Evolutionary conservation across 2,113 vertebrate species (phyloP).

Genomic region (Xenopus borealis): DNA sequence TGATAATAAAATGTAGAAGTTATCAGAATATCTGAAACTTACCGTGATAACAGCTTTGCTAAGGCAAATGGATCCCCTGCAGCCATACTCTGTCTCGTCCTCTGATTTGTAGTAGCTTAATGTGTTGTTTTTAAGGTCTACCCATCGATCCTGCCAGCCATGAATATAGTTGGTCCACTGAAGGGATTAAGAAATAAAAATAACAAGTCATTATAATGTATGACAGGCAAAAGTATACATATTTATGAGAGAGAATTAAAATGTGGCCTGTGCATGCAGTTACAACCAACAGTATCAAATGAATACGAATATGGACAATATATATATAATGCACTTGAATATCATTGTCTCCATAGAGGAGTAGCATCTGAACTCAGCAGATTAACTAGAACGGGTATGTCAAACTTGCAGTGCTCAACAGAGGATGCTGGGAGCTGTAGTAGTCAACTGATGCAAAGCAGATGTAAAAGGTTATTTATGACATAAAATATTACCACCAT

Average conservation of each 20-base stretch:
- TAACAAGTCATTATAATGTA: not conserved
- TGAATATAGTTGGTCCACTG: conserved; percentile 99
- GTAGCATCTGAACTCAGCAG: no score
- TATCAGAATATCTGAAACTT: conserved; percentile 56
- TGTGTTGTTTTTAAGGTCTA: conserved; percentile 88
- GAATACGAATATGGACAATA: no score
- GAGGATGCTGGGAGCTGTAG: no score
- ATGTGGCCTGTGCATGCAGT: not conserved
- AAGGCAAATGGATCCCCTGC: conserved; percentile 92
- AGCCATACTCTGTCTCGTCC: conserved; percentile 93
- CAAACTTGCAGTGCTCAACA: no score
- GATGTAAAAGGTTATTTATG: no score
- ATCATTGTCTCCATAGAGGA: no score
- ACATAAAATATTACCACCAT: no score
- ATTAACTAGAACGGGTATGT: no score
- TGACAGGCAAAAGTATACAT: not conserved
- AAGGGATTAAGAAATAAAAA: conserved; percentile 43
- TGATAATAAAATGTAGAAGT: no score
- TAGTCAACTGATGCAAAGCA: no score
- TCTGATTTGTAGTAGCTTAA: conserved; percentile 97
- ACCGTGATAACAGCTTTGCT: conserved; percentile 96
- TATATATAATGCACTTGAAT: no score
- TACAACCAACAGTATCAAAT: not conserved
- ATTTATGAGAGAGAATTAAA: not conserved
- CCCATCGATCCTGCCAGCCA: conserved; percentile 98